Base-by-base conservation (phyloP, 2,888 invertebrate genomes). In the Lasius fuliginosus region DNA sequence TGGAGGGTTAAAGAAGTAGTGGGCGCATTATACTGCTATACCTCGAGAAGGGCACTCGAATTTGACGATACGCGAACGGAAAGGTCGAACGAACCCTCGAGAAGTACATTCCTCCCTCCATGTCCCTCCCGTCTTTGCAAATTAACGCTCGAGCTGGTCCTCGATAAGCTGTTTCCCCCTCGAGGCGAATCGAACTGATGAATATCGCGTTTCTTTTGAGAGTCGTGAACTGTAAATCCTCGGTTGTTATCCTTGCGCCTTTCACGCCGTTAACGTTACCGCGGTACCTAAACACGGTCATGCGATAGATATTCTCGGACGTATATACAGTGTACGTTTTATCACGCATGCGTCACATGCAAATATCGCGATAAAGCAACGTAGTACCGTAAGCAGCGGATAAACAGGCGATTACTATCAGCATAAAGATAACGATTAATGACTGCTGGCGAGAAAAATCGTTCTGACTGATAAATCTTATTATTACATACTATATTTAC, bases 101-200 rank as follows among this genome's bases (percentile, higher is more conserved):
- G 84, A 84, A 82, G 83, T 74, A 71, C 83, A 46, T 69, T 40
- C 4, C 64, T 42, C 62, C 64, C 53, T 40, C 27, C 64, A 40
- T 42, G 3, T 27, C 18, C 46, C 30, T 27, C 23, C 46, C 30
- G 46, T 86, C 90, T 90, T 90, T 91, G 90, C 90, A 90, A 89
- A 90, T 90, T 88, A 88, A 90, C 85, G 88, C 91, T 91, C 82
- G 85, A 89, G 85, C 87, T 87, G 86, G 89, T 88, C 86, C 89
- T 89, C 86, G 90, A 90, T 87, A 82, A 90, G 83, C 85, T 23
- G 79, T 81, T 81, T 83, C 84, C 82, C 86, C 82, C 81, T 64
- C 49, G 74, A 73, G 73, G 73, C 83, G 88, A 88, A 87, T 90
- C 83, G 85, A 90, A 90, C 88, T 86, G 53, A 53, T 53, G 87